phyloP scores from a whole-genome alignment of 1,140 invertebrate species.

The Anastrepha ludens region DNA sequence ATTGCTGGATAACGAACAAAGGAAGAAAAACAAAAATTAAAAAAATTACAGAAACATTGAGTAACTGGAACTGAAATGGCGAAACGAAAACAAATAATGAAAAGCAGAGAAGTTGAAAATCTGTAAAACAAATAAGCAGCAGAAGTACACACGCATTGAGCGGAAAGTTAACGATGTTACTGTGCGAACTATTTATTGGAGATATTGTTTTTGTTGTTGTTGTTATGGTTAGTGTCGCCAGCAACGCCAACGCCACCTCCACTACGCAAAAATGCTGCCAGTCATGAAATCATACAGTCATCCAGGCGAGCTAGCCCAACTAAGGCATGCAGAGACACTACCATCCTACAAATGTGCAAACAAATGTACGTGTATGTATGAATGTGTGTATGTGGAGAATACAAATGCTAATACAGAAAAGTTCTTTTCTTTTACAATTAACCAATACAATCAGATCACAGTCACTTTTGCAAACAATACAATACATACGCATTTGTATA shows the following conservation, averaged over 20 bases:
- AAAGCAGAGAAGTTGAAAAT: neutral
- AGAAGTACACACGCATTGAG: conserved; percentile 1
- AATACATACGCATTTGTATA: too few species aligned
- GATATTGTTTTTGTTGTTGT: neutral
- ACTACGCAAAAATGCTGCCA: neutral
- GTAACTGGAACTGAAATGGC: neutral
- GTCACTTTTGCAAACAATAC: too few species aligned
- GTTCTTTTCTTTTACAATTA: too few species aligned
- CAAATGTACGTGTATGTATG: too few species aligned
- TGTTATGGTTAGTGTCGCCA: neutral
- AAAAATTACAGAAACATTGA: neutral
- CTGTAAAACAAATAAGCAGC: neutral
- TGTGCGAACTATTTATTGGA: neutral
- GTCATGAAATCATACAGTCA: neutral
- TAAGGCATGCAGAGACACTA: neutral
- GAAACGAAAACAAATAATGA: neutral
- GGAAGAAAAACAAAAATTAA: neutral
- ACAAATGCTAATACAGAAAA: too few species aligned
- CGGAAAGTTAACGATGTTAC: neutral
- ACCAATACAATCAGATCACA: too few species aligned
- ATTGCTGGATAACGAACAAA: neutral
- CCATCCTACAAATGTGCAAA: too few species aligned
- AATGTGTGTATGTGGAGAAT: too few species aligned
- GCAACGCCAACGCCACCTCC: neutral
- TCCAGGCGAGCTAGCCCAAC: neutral